Percentiles rank a stretch among this genome's conserved stretches.
These are phyloP conservation scores for Cotesia glomerata DNA, from an alignment of 1,140 invertebrate species.

Conservation along the genomic window DNA sequence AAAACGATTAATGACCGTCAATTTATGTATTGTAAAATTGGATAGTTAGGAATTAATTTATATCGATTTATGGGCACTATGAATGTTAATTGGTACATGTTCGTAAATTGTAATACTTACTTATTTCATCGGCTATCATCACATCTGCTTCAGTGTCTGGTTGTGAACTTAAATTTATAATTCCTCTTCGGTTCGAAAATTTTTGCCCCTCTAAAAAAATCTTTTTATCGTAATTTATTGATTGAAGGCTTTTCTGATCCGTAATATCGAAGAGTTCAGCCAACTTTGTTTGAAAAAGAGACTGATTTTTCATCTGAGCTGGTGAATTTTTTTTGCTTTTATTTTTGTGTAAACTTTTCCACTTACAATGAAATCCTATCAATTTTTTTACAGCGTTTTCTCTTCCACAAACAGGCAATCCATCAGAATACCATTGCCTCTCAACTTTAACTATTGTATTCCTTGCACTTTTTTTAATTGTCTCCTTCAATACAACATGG, in stretches of 20 bases:
- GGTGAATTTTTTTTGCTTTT: slow-evolving; percentile 1
- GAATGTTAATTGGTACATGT: no score
- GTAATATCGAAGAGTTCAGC: slow-evolving; percentile 19
- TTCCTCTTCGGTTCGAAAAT: slow-evolving; percentile 26
- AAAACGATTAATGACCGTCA: not conserved
- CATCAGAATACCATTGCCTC: slow-evolving; percentile 16
- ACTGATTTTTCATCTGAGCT: slow-evolving; percentile 16
- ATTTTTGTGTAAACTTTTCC: slow-evolving; percentile 19
- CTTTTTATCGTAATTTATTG: not conserved
- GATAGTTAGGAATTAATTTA: not conserved
- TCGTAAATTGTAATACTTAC: slow-evolving; percentile 5
- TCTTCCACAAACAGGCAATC: slow-evolving; percentile 15
- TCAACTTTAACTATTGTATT: slow-evolving; percentile 24
- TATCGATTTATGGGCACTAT: not conserved
- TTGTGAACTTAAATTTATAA: slow-evolving; percentile 23
- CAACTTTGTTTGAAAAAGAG: slow-evolving; percentile 7
- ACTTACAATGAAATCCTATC: slow-evolving; percentile 11
- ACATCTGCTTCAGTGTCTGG: slow-evolving; percentile 13
- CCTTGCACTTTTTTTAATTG: slow-evolving; percentile 21
- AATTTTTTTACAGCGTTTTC: slow-evolving; percentile 26
- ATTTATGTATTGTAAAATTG: not conserved
- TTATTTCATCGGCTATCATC: slow-evolving; percentile 25
- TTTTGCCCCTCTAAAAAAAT: slow-evolving; percentile 23
- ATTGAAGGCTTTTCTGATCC: slow-evolving; percentile 3
- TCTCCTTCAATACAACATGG: slow-evolving; percentile 11